A percentile compares a stretch with the other conserved stretches of the same genome.
Evolutionary conservation across 2,797 vertebrate genomes (phyloP).

Genomic region (Myotis pilosus): DNA sequence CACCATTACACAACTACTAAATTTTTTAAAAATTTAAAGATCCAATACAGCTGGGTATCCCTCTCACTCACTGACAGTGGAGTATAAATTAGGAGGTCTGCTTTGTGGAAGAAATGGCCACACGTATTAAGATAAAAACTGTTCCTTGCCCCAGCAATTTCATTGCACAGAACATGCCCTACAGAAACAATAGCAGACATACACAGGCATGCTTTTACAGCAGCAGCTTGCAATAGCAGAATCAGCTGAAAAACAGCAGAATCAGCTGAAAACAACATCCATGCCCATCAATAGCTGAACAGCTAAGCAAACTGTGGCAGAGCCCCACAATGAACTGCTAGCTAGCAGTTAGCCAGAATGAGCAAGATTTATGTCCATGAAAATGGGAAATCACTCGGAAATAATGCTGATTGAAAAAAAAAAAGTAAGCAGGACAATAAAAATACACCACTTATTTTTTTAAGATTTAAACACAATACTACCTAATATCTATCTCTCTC

Average conservation of each 20-base stretch:
- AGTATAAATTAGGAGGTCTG: background rate
- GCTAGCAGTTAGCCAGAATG: background rate
- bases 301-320: background rate
- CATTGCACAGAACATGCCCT: background rate
- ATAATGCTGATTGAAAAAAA: background rate
- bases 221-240: background rate
- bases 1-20: background rate
- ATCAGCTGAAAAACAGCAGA: background rate
- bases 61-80: background rate
- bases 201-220: background rate
- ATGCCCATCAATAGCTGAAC: background rate
- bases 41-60: too few relatives aligned
- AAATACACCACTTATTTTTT: background rate
- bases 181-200: background rate
- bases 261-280: background rate
- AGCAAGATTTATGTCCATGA: background rate
- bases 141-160: background rate
- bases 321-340: too few relatives aligned
- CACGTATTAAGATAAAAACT: background rate
- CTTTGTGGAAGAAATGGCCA: background rate
- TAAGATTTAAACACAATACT: background rate
- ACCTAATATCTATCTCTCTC: background rate
- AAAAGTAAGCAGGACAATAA: background rate
- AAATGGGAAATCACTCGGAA: background rate
- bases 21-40: background rate